Evolutionary conservation across 2,888 invertebrate genomes (phyloP).

Genomic region (Drosophila imparisetae): DNA sequence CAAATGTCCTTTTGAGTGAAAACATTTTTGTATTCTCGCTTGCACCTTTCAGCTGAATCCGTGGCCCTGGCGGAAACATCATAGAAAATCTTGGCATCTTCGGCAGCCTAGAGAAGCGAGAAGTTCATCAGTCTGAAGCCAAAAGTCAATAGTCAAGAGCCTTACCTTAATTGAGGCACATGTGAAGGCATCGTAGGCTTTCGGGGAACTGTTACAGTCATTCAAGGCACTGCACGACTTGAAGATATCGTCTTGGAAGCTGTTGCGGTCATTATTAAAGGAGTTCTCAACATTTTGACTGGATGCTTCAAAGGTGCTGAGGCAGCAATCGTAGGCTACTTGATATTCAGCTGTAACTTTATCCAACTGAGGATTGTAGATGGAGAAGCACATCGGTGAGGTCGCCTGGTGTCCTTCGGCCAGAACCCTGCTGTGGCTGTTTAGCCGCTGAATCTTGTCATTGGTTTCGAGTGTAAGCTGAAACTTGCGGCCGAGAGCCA

Average conservation of each 20-base stretch:
- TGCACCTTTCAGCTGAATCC: constrained; percentile 16
- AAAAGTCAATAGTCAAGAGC: not conserved
- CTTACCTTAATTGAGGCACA: constrained; percentile 33
- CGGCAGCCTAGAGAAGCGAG: constrained; percentile 9
- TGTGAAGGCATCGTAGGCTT: constrained; percentile 11
- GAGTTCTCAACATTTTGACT: not conserved
- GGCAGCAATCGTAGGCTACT: constrained; percentile 25
- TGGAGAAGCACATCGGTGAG: constrained; percentile 34
- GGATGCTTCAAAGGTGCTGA: not conserved
- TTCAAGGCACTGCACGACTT: constrained; percentile 18
- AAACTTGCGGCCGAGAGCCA: constrained; percentile 9
- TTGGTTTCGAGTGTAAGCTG: constrained; percentile 15
- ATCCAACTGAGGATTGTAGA: constrained; percentile 37
- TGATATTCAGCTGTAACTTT: constrained; percentile 31
- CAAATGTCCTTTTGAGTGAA: constrained; percentile 21
- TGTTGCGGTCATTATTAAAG: not conserved
- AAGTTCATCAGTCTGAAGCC: not conserved
- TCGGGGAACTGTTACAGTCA: not conserved
- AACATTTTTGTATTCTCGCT: constrained; percentile 12
- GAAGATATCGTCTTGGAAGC: not conserved
- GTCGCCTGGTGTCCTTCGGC: constrained; percentile 35
- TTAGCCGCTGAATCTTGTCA: constrained; percentile 33
- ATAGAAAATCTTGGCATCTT: constrained; percentile 49
- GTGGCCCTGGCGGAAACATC: constrained; percentile 41
- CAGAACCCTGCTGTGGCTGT: constrained; percentile 32